Evolutionary conservation across 2,113 vertebrate genomes (phyloP), one percentile per base, ranked within the genome.

Genomic region (Pycnonotus jocosus): DNA sequence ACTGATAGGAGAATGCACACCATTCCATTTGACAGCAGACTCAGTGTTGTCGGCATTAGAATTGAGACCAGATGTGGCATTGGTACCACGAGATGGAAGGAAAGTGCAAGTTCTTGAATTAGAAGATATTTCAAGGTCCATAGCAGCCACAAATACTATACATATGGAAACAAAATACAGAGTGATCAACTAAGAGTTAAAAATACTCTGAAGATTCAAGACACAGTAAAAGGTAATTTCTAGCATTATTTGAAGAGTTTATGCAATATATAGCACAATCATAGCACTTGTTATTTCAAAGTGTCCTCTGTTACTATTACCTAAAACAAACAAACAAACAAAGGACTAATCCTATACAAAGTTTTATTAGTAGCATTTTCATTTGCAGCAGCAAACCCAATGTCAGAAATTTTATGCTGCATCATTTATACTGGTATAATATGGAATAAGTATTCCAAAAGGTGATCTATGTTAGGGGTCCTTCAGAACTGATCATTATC

Each of bases 1-100:
- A 22, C 93, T 98, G 91, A 98, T 68, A 5, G 98, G 98, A 78
- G 98, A 97, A 78, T 97, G 98, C 4, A 98, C 47, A 4, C 98
- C 98, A 45, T 98, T 98, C 88, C 95, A 97, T 83, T 97, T 98
- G 66, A 96, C 88, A 30, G 93, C 91, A 91, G 97, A 62, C 68
- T 97, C 98, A 0, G 96, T 91, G 96, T 93, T 99, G 96, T 95
- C 98, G 15, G 97, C 97, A 57, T 98, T 97, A 42, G 98, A 98
- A 82, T 88, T 96, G 31, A 98, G 94, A 93, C 98, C 95, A 28
- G 98, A 91, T 15, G 97, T 23, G 21, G 96, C 91, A 79, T 84
- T 93, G 79, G 96, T 87, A 74, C 93, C 79, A 4, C 82, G 93
- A 81, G 96, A 68, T 17, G 93, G 97, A 70, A 96, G 57, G 10